Conservation (phyloP, 2,888 invertebrate species). For the Blastobasis lacticolella region DNA sequence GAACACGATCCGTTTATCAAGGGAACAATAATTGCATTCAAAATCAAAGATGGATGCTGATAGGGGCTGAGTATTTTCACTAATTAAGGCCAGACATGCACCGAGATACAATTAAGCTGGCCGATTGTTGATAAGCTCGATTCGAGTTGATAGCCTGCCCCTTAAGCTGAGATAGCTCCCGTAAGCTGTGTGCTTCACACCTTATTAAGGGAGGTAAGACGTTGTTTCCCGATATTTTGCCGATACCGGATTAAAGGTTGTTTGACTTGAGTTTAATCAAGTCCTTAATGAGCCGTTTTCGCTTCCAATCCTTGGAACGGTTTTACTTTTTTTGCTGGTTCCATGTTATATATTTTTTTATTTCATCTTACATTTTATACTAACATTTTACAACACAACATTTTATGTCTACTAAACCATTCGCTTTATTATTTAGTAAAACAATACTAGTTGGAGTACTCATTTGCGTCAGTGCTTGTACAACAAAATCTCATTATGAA, state of each 20-base stretch:
- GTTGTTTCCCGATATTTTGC: constrained; percentile 24
- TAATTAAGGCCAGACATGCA: constrained; percentile 69
- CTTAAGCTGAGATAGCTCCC: constrained; percentile 39
- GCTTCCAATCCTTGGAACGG: too few relatives aligned
- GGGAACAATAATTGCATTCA: constrained; percentile 70
- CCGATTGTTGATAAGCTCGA: constrained; percentile 61
- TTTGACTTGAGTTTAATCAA: constrained; percentile 1
- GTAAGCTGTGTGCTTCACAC: constrained; percentile 55
- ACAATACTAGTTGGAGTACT: too few relatives aligned
- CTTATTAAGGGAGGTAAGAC: constrained; percentile 38
- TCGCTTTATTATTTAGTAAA: too few relatives aligned
- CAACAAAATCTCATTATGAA: too few relatives aligned
- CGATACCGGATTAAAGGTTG: not conserved
- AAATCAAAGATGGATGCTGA: constrained; percentile 66
- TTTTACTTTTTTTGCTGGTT: too few relatives aligned
- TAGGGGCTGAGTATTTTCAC: constrained; percentile 62
- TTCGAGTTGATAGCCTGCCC: constrained; percentile 47
- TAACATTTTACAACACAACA: too few relatives aligned
- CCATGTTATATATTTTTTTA: too few relatives aligned
- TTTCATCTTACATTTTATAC: too few relatives aligned
- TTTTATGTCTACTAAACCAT: too few relatives aligned
- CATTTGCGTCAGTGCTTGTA: too few relatives aligned
- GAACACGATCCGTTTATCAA: constrained; percentile 51
- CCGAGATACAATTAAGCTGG: constrained; percentile 62
- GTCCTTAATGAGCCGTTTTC: not conserved